Base-by-base conservation (phyloP, 2,888 invertebrate species). In the Nowickia ferox region DNA sequence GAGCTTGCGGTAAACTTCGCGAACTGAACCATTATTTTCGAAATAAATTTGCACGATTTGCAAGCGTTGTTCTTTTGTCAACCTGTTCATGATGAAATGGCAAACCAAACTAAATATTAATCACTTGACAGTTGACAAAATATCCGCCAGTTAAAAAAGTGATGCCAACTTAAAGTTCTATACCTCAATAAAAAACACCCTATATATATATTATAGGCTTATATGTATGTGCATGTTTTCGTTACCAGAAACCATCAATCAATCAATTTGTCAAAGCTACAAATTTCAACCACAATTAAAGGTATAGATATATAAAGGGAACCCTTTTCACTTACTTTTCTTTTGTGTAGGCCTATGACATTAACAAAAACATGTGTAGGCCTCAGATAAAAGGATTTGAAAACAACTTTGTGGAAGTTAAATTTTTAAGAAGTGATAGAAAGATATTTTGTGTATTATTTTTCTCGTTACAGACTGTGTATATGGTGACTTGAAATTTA, bases 211-310 rank as follows among this genome's bases (percentile, higher is more conserved):
- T 46, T n/a, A 9, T 9, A 15, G 15, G 15, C 2, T 15, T 53
- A 38, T 72, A n/a, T 74, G 53, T 44, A 10, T 55, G 15, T 63
- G 66, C 11, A 22, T 30, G 48, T 48, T 4, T 38, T 51, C 55
- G 42, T 65, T 59, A 15, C 22, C 17, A 51, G 22, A 48, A 59
- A 63, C n/a, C 57, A 82, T 69, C 65, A 66, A 81, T 81, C 81
- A 81, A 75, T 75, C 74, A 75, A 75, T 59, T 74, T 74, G 74
- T 81, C 59, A 66, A 61, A 68, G 42, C n/a, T 81, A 10, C 5
- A 19, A 15, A 22, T 59, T 66, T 44, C 22, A 71, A 42, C 80
- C 72, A 48, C 57, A 80, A 65, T 71, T 40, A 48, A 55, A 72
- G 65, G 80, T 72, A 66, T 15, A 2, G n/a, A 15, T 46, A 40